A percentile compares a stretch with the other conserved stretches of the same genome.
These are phyloP conservation scores for Nylanderia fulva DNA, from an alignment of 1,140 invertebrate species.

Conservation along the genomic window DNA sequence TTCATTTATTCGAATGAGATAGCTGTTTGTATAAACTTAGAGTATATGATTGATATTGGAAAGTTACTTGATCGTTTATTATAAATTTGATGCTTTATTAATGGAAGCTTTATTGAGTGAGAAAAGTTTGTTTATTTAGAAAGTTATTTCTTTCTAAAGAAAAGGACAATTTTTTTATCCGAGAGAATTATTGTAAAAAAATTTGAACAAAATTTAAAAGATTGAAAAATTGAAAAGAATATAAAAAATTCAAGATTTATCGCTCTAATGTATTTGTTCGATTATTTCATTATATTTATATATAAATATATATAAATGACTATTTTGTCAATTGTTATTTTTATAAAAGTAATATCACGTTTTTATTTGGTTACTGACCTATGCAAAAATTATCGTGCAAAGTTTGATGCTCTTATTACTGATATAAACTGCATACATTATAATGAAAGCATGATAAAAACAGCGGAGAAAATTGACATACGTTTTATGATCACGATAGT, in stretches of 20 bases:
- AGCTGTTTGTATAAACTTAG: not conserved
- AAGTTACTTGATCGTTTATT: slow-evolving; percentile 22
- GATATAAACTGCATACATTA: not conserved
- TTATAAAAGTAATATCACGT: not conserved
- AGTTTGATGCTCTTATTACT: not conserved
- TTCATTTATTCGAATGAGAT: not conserved
- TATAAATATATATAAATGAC: too few species aligned
- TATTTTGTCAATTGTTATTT: not conserved
- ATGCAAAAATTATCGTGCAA: not conserved
- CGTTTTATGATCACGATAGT: not conserved
- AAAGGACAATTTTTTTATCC: too few species aligned
- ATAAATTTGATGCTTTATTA: not conserved
- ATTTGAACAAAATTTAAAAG: not conserved
- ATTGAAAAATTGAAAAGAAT: not conserved
- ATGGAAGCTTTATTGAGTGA: not conserved
- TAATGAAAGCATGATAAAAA: not conserved
- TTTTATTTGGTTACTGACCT: not conserved
- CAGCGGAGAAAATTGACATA: not conserved
- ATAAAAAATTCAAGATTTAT: not conserved
- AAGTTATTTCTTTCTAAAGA: not conserved
- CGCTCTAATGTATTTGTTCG: too few species aligned
- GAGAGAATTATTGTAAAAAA: not conserved
- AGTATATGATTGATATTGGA: not conserved
- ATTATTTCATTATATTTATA: too few species aligned
- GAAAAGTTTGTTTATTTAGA: slow-evolving; percentile 8